These are phyloP conservation scores for Petrolisthes manimaculis DNA, from an alignment of 2,888 invertebrate genomes.

Conservation along the genomic window DNA sequence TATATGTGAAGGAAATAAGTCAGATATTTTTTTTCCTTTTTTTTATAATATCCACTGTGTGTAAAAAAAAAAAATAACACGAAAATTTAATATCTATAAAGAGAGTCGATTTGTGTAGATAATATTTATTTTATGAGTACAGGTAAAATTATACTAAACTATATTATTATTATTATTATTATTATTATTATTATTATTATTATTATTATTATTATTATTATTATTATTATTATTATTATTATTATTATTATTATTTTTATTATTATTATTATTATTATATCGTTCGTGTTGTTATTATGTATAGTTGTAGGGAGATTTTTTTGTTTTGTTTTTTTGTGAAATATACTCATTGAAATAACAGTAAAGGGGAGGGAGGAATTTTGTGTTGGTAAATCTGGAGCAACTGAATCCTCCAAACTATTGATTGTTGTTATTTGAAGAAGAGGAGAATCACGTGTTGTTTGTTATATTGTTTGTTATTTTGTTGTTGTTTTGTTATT, in stretches of 20 bases:
- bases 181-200: background rate
- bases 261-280: conserved; percentile 15
- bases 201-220: conserved; percentile 1
- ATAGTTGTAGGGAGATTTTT: too few relatives aligned
- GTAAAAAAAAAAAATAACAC: background rate
- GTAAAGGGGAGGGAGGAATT: too few relatives aligned
- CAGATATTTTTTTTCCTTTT: background rate
- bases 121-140: background rate
- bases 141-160: background rate
- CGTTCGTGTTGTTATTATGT: too few relatives aligned
- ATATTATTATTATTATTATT: background rate
- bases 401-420: too few relatives aligned
- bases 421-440: too few relatives aligned
- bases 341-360: too few relatives aligned
- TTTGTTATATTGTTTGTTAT: too few relatives aligned
- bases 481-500: too few relatives aligned
- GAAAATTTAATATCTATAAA: background rate
- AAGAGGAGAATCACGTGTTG: too few relatives aligned
- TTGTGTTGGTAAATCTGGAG: too few relatives aligned
- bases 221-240: background rate
- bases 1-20: background rate
- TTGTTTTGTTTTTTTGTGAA: too few relatives aligned
- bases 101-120: background rate
- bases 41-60: background rate
- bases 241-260: background rate